Conservation (phyloP, 2,888 invertebrate genomes). For the Aelia acuminata region DNA sequence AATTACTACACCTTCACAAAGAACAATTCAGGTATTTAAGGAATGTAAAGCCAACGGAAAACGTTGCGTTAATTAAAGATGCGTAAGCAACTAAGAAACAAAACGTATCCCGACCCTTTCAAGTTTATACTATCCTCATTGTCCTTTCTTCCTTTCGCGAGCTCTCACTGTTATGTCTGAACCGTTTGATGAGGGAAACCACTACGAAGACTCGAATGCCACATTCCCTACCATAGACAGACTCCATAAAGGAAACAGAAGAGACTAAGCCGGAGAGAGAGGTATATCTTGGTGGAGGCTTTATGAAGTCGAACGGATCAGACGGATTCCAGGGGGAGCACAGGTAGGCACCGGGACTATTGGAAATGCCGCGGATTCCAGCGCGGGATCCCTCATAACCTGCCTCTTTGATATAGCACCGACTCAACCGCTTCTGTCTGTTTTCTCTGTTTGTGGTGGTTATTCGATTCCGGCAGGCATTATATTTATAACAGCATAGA, state of each 20-base stretch:
- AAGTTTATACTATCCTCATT: background rate
- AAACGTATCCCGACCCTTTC: background rate
- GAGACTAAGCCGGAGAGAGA: background rate
- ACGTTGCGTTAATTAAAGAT: no score
- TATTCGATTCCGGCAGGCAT: background rate
- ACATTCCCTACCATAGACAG: background rate
- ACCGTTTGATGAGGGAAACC: background rate
- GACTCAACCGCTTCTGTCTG: slow-evolving; percentile 24
- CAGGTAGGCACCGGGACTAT: slow-evolving; percentile 34
- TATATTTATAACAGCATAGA: background rate
- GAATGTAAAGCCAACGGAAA: no score
- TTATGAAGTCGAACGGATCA: slow-evolving; percentile 24
- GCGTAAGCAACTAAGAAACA: background rate
- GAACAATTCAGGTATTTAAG: no score
- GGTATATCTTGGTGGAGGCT: slow-evolving; percentile 20
- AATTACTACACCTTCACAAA: no score
- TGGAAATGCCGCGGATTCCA: slow-evolving; percentile 27
- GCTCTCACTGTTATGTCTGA: background rate
- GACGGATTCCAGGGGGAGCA: slow-evolving; percentile 8
- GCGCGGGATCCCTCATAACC: slow-evolving; percentile 24
- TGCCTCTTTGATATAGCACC: slow-evolving; percentile 30
- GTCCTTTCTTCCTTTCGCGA: background rate
- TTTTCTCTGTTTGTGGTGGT: slow-evolving; percentile 26
- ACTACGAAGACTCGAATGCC: background rate
- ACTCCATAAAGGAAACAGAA: slow-evolving; percentile 26